Evolutionary conservation across 2,888 invertebrate genomes (phyloP), one percentile per base, ranked within the genome.

Genomic region (Phengaris arion): DNA sequence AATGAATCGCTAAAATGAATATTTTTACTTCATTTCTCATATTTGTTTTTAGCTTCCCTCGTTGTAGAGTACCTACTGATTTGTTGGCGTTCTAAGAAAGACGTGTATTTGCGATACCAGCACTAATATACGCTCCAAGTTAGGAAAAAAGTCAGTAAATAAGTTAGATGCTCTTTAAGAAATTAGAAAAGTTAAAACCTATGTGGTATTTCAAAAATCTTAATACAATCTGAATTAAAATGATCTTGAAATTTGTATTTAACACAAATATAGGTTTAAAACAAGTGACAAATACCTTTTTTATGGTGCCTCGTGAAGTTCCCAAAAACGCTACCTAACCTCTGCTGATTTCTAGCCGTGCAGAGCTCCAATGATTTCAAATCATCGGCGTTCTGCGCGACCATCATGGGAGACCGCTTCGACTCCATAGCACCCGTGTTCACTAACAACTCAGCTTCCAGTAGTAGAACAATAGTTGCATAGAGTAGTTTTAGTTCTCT

Each of bases 251-350:
- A 35, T 35, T 35, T 35, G 4, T 35, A 35, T 35, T 35, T 35
- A 35, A 12, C 12, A 9, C 10, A 52, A 12, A 12, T 52, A 52
- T 2, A 12, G 35, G 35, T 35, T 35, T 35, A 2, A 35, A 35
- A 35, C 35, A 35, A 35, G 35, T 35, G 35, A 35, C 2, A 72
- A 72, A 12, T 77, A 92, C 93, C 93, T 87, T 93, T 93, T 78
- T 93, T 93, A 77, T 93, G 93, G 85, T 93, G 93, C 75, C 93
- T 86, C 35, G 93, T 93, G 74, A 91, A 92, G 81, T 93, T 93
- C 9, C 93, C 93, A 81, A 92, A 93, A 0, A 93, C 93, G 76
- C 91, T 93, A 2, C 93, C 93, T 69, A 93, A 82, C 79, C 92
- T 86, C 79, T 92, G 93, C 78, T 93, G 93, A 77, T 93, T 93